Base-by-base conservation (phyloP, 2,797 vertebrate species). In the Gorsachius magnificus region DNA sequence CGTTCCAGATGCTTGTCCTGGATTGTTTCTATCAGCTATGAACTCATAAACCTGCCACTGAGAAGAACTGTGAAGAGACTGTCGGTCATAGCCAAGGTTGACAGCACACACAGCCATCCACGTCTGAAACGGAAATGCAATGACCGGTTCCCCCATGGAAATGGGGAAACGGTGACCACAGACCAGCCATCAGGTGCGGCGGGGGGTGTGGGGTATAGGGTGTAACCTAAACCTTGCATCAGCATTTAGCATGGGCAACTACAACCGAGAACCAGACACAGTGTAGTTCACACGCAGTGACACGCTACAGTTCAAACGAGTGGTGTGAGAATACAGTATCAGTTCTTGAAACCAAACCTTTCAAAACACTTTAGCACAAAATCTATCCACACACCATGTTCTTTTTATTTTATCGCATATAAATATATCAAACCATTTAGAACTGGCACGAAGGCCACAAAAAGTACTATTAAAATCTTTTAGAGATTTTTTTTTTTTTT, bases 151-250 rank as follows among this genome's bases (percentile, higher is more conserved):
- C 51, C 25, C 2, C 57, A 1, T 5, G 10, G 26, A 3, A 63
- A 28, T 0, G 13, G 16, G 48, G 15, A 5, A 28, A 9, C 0
- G 2, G 5, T 2, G 61, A 3, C 31, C 38, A 1, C 13, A 1
- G 28, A 9, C 13, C 1, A 25, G 53, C 48, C 1, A 1, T 1
- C 31, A 4, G 8, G 1, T 6, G 13, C 18, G 3, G 22, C 12
- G 21, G 3, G 28, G 4, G 5, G 15, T 43, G 16, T 13, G 6
- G 10, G 15, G 10, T 2, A 16, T 1, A 28, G 10, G 15, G 10
- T 2, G 18, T 1, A 28, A 84, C 24, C 56, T 13, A 19, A 51
- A 8, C 13, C 11, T 15, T 5, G 17, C 9, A 5, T 6, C 29
- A 7, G 15, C 6, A 3, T 53, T 70, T 43, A 26, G 18, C 28